Evolutionary conservation across 2,888 invertebrate species (phyloP).

Genomic region (Bombylius discolor): DNA sequence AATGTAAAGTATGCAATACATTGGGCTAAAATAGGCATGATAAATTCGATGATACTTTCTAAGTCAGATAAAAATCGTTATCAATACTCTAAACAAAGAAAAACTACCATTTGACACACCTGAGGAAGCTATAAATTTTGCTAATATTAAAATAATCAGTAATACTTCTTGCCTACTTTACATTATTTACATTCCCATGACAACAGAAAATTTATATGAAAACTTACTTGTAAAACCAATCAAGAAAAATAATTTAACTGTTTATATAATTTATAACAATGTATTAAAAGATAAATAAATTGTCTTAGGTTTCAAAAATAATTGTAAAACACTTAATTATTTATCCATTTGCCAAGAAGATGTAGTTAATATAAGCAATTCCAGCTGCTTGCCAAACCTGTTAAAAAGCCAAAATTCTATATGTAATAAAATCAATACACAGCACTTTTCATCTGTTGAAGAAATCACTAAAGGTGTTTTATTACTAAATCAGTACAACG

Average conservation of each 20-base stretch:
- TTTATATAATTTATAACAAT: not conserved
- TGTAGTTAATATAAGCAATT: slow-evolving; percentile 3
- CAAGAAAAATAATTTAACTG: not conserved
- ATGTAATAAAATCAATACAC: not conserved
- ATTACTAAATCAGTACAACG: no score
- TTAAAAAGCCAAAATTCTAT: not conserved
- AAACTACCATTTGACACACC: slow-evolving; percentile 4
- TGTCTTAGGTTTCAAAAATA: not conserved
- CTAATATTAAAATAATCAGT: slow-evolving; percentile 5
- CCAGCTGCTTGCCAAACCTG: not conserved
- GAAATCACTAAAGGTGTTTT: slow-evolving; percentile 2
- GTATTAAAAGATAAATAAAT: not conserved
- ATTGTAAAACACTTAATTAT: slow-evolving; percentile 1
- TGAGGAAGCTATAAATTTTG: slow-evolving; percentile 8
- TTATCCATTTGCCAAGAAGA: slow-evolving; percentile 2
- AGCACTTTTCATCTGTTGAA: not conserved
- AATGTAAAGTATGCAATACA: no score
- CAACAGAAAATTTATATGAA: not conserved
- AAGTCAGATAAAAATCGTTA: no score
- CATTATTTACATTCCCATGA: slow-evolving; percentile 1
- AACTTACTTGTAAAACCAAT: not conserved
- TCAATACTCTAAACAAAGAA: not conserved
- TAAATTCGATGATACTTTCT: no score
- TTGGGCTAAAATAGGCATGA: no score
- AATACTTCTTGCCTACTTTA: not conserved